Conservation (phyloP, 2,797 vertebrate genomes). For the Dicrostonyx torquatus region DNA sequence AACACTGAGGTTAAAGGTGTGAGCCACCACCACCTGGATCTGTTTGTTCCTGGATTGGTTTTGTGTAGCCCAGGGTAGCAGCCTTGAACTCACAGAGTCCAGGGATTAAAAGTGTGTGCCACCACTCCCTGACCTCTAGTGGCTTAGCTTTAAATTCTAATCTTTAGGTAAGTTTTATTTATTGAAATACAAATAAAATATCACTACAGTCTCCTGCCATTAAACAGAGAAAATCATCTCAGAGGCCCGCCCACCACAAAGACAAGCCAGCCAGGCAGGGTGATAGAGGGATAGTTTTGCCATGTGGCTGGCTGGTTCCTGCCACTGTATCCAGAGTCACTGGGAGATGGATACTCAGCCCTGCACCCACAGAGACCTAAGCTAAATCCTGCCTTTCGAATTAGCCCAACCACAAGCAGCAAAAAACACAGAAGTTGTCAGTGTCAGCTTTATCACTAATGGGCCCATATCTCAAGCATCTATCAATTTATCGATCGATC, state of each 20-base stretch:
- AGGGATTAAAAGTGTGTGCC: no score
- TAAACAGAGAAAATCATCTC: not conserved
- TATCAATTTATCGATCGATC: not conserved
- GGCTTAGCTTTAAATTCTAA: no score
- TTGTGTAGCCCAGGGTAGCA: no score
- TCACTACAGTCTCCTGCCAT: not conserved
- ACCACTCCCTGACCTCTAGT: no score
- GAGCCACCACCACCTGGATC: no score
- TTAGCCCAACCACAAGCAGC: not conserved
- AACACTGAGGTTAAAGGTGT: no score
- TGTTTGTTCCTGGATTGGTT: no score
- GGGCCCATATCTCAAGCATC: not conserved
- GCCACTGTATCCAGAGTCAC: not conserved
- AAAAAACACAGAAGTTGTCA: not conserved
- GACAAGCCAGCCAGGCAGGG: not conserved
- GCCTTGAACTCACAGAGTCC: no score
- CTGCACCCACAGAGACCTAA: not conserved
- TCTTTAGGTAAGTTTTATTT: no score
- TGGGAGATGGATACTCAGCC: not conserved
- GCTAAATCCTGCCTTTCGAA: not conserved
- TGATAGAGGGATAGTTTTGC: not conserved
- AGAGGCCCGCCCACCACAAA: not conserved
- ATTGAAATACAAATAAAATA: no score
- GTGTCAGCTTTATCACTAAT: not conserved
- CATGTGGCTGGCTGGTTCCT: rapidly evolving